Base-by-base conservation (phyloP, 2,113 vertebrate species). In the Aphelocoma coerulescens region DNA sequence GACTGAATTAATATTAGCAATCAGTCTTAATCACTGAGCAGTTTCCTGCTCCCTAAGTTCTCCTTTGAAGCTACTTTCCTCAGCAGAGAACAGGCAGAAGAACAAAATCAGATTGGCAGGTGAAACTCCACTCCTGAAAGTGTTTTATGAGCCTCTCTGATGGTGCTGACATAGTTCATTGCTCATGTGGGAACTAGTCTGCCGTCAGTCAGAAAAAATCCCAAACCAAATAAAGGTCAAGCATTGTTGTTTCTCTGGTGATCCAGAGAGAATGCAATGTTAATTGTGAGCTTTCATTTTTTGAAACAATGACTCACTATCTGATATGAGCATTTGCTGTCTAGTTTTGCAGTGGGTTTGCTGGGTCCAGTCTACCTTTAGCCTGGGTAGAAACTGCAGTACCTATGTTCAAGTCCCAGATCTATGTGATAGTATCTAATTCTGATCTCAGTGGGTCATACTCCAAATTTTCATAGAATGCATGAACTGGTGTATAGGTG, bases 51-150 rank as follows among this genome's bases (percentile, higher is more conserved):
- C 59, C 55, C 48, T 72, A 33, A 77, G 19, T 59, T 93, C 27
- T 41, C 28, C 90, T 97, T 97, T 97, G 91, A 96, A 96, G 75
- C 75, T 35, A 6, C 33, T 87, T 91, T 76, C 32, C 43, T 94
- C 39, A 86, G 43, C 71, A 87, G 69, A 77, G 62, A 89, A 69
- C 69, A 89, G 55, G 12, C 88, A 86, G 69, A 79, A 52, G 83
- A 95, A 88, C 49, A 93, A 91, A 96, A 93, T 73, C 26, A 77
- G 88, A 95, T 58, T 96, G 95, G 55, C 91, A 96, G 89, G 84
- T 95, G 87, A 96, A 95, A 95, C 87, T 87, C 44, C 43, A 71
- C 62, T 91, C 61, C 44, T 83, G 62, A 91, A 89, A 95, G 30
- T 96, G 72, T 95, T 96, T 93, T 95, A 89, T 76, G 87, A 82